Percentiles rank a stretch among this genome's conserved stretches.
These are phyloP conservation scores for Hipposideros armiger DNA, from an alignment of 2,113 vertebrate genomes.

Conservation along the genomic window DNA sequence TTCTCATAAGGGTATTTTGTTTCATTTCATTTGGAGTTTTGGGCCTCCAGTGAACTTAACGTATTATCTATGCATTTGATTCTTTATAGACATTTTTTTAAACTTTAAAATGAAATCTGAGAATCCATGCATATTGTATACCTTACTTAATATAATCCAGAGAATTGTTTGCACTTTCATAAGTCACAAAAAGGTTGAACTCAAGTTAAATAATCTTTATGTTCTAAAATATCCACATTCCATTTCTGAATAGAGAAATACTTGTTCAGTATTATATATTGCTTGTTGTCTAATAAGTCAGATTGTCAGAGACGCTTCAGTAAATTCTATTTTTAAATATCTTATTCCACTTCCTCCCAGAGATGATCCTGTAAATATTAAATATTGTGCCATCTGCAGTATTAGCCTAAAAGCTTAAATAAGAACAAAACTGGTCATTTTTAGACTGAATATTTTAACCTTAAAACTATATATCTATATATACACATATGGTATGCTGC, in stretches of 20 bases:
- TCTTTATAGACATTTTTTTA: conserved; percentile 72
- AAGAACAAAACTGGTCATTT: conserved; percentile 83
- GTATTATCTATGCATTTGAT: conserved; percentile 72
- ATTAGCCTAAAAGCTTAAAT: conserved; percentile 78
- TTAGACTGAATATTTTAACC: conserved; percentile 82
- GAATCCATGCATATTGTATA: conserved; percentile 85
- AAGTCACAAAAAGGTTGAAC: conserved; percentile 77
- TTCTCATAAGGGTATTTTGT: conserved; percentile 76
- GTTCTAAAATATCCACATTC: conserved; percentile 77
- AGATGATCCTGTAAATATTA: conserved; percentile 78
- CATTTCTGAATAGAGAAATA: conserved; percentile 79
- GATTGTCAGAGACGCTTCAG: conserved; percentile 85
- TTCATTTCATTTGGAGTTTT: conserved; percentile 75
- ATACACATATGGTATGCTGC: conserved; percentile 62
- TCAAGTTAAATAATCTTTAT: conserved; percentile 73
- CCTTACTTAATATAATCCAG: conserved; percentile 72
- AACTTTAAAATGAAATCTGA: conserved; percentile 75
- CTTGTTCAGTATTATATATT: conserved; percentile 67
- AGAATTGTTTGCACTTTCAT: conserved; percentile 79
- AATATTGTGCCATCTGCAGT: conserved; percentile 85
- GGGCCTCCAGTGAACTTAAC: conserved; percentile 81
- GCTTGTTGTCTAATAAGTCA: conserved; percentile 79
- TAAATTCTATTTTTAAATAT: conserved; percentile 82
- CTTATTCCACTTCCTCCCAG: conserved; percentile 78
- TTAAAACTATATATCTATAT: conserved; percentile 83